phyloP scores from a whole-genome alignment of 2,797 vertebrate species.

The Enteromius viviparus region DNA sequence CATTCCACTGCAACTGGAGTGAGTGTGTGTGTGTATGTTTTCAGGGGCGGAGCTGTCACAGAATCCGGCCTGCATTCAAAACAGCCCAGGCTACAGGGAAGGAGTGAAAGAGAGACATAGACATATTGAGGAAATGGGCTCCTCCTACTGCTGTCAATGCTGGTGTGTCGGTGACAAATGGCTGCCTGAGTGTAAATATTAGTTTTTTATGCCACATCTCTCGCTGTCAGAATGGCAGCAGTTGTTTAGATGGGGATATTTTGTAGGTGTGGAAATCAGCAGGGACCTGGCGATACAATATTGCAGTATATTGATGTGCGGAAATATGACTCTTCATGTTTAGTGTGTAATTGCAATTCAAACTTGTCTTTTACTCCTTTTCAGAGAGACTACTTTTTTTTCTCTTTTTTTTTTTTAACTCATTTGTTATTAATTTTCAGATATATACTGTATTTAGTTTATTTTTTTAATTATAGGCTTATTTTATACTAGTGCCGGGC shows the following conservation, averaged over 20 bases:
- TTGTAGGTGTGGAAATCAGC: conserved; percentile 15
- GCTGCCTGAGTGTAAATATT: conserved; percentile 67
- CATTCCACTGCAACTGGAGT: conserved; percentile 27
- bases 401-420: too few species aligned
- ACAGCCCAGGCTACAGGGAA: conserved; percentile 19
- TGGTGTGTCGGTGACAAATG: conserved; percentile 59
- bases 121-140: conserved; percentile 43
- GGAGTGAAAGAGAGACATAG: conserved; percentile 34
- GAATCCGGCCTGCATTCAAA: conserved; percentile 31
- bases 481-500: not conserved
- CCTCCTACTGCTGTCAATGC: conserved; percentile 45
- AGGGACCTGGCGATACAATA: conserved; percentile 6
- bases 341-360: conserved; percentile 11
- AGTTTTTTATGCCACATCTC: conserved; percentile 51
- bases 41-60: conserved; percentile 50
- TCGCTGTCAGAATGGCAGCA: conserved; percentile 19
- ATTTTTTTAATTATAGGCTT: not conserved
- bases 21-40: conserved; percentile 41
- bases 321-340: not conserved
- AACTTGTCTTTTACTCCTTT: not conserved
- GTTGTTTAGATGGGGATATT: conserved; percentile 34
- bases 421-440: not conserved
- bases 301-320: conserved; percentile 9
- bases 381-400: not conserved
- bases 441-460: not conserved